Evolutionary conservation across 2,888 invertebrate genomes (phyloP), one percentile per base, ranked within the genome.

Genomic region (Diarsia rubi): DNA sequence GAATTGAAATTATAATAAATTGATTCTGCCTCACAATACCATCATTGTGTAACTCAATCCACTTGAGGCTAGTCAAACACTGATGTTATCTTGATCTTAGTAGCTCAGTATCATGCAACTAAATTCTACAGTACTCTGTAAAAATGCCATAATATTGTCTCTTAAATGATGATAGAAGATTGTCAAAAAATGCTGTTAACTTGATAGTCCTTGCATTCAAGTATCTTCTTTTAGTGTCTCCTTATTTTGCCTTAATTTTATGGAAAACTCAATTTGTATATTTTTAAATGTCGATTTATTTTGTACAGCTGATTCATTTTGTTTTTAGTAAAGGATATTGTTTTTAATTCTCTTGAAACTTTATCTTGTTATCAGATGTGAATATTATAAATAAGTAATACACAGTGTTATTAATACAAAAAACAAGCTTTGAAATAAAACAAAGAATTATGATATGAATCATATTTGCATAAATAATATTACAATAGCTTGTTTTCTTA

Each of bases 401-500:
- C 6, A 59, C 4, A 45, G 12, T 37, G 19, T 62, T 59, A 19
- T 21, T n/a, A 21, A 37, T 52, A 27, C 2, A 19, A 63, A 31
- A 59, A 59, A 37, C 8, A 52, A 16, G 37, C 37, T 60, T 59
- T 27, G 19, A 52, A 57, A 27, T 27, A 81, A 14, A 81, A 62
- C 42, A 78, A 75, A 62, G 16, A 75, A 54, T 54, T 42, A 14
- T n/a, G 14, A 27, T 24, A 9, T 42, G 42, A 64, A 59, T 78
- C 16, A 45, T 45, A 52, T 64, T 49, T 64, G 31, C 24, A 31
- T 21, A 75, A 52, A 59, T 47, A 59, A 44, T 0, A 49, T 64
- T 64, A 79, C n/a, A 79, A 54, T 47, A 67, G 21, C 45, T 76
- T 52, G 42, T 75, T 82, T 80, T 78, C 65, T 62, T 73, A 37